Percentiles rank a stretch among this genome's conserved stretches.
phyloP scores from a whole-genome alignment of 1,140 invertebrate genomes.

The Sycophila sp. region DNA sequence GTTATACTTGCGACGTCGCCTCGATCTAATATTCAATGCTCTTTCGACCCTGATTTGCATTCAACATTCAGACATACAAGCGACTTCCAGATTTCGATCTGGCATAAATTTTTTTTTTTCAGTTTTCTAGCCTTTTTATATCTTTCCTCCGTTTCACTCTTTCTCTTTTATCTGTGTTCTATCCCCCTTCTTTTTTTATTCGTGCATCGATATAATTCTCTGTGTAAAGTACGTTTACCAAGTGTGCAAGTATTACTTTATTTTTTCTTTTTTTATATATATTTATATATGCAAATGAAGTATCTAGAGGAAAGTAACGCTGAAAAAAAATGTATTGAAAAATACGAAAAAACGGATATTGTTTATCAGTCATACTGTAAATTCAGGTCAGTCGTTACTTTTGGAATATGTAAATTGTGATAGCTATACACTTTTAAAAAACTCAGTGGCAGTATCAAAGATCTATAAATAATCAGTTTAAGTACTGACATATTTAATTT shows the following conservation, averaged over 20 bases:
- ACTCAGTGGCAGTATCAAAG: no score
- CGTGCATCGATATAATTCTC: neutral
- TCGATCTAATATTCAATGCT: constrained; percentile 53
- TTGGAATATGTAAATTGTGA: no score
- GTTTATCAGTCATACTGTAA: no score
- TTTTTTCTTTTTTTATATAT: neutral
- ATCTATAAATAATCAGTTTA: neutral
- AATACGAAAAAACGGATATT: no score
- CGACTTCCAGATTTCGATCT: constrained; percentile 49
- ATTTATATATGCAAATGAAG: no score
- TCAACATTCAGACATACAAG: constrained; percentile 31
- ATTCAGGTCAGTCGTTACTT: no score
- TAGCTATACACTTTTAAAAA: neutral
- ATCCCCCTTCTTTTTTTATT: neutral
- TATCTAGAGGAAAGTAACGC: no score
- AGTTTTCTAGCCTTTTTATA: neutral
- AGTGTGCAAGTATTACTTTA: constrained; percentile 5
- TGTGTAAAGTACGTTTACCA: constrained; percentile 14
- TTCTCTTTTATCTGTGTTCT: neutral
- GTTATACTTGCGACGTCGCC: constrained; percentile 17
- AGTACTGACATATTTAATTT: neutral
- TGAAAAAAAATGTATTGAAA: no score
- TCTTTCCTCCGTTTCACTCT: neutral
- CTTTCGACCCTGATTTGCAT: constrained; percentile 48
- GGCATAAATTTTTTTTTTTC: constrained; percentile 54